A percentile compares a stretch with the other conserved stretches of the same genome.
Conservation (phyloP, 2,113 vertebrate genomes). For the Oceanodroma tethys region DNA sequence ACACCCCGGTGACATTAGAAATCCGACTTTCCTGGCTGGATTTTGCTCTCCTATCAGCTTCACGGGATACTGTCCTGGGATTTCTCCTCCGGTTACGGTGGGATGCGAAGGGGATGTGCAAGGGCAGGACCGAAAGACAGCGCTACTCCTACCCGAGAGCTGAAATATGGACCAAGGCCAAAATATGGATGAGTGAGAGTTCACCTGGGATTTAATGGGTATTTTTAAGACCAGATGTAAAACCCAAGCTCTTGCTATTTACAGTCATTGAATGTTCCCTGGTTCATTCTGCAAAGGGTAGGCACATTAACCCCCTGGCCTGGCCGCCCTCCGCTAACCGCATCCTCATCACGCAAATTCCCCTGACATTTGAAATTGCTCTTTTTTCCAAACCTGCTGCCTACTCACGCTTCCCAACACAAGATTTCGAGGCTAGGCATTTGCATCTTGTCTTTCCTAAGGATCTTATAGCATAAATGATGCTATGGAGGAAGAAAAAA, state of each 20-base stretch:
- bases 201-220: background rate
- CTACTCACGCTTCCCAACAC: background rate
- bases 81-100: background rate
- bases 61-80: fast-evolving
- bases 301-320: conserved; percentile 46
- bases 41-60: background rate
- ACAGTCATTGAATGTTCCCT: background rate
- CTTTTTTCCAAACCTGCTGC: background rate
- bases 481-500: background rate
- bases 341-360: conserved; percentile 32
- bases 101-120: fast-evolving
- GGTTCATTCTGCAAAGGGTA: conserved; percentile 43
- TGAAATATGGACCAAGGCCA: background rate
- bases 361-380: conserved; percentile 49
- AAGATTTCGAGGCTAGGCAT: background rate
- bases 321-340: background rate
- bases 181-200: background rate
- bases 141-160: fast-evolving
- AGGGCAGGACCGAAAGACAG: background rate
- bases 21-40: background rate
- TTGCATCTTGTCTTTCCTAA: background rate
- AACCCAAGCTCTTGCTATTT: background rate
- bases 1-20: fast-evolving
- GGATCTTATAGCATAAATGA: background rate
- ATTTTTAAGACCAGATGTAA: background rate